These are phyloP conservation scores for Phaonia tiefii DNA, from an alignment of 2,888 invertebrate species.

Conservation along the genomic window DNA sequence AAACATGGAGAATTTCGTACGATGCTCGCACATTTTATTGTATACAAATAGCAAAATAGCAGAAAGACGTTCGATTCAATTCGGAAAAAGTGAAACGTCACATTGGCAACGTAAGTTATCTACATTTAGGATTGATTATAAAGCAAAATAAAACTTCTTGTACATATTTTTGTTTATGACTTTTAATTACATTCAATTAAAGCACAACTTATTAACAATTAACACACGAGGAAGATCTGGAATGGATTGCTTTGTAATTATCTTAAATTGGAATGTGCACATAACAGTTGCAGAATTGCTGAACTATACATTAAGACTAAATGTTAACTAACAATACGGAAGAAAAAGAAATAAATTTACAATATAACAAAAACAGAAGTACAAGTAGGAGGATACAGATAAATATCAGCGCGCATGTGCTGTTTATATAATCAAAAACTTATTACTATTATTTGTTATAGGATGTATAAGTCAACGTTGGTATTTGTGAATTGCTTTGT, in stretches of 20 bases:
- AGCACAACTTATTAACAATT: conserved; percentile 42
- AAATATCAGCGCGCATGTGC: background rate
- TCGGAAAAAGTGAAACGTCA: no score
- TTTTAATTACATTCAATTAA: conserved; percentile 58
- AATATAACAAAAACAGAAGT: conserved; percentile 7
- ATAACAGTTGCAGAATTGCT: conserved; percentile 5
- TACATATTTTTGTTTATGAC: conserved; percentile 9
- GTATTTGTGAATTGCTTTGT: conserved; percentile 75
- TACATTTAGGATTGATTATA: no score
- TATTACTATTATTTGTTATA: conserved; percentile 53
- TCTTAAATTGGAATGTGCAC: background rate
- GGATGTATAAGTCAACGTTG: conserved; percentile 49
- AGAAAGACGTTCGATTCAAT: no score
- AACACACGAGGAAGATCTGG: conserved; percentile 48
- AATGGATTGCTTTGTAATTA: conserved; percentile 27
- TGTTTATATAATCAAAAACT: background rate
- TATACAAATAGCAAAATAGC: no score
- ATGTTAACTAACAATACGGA: conserved; percentile 34
- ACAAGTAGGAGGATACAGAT: background rate
- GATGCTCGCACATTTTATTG: no score
- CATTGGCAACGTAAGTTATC: no score
- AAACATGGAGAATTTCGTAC: no score
- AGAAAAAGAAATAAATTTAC: no score
- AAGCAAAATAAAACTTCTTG: no score
- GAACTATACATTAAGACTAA: conserved; percentile 24